Conservation (phyloP, 2,888 invertebrate genomes). For the Rhagophthalmus giganteus region DNA sequence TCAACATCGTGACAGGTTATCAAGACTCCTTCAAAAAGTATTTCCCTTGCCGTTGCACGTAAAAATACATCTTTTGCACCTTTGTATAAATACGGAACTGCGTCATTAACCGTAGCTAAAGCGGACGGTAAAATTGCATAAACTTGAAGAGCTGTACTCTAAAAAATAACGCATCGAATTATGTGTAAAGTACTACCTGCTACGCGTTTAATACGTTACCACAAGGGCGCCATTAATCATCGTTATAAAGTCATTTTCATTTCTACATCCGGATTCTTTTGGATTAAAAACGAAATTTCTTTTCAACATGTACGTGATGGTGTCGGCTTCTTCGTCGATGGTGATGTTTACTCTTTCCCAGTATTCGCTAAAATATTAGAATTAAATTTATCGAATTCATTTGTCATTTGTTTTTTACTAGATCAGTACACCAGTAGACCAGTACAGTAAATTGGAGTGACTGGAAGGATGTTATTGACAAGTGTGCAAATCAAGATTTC, state of each 20-base stretch:
- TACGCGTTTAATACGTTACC: constrained; percentile 49
- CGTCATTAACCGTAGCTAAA: constrained; percentile 42
- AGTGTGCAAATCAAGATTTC: too few relatives aligned
- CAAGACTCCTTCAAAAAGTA: constrained; percentile 63
- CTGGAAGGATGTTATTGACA: too few relatives aligned
- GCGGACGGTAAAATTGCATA: constrained; percentile 16
- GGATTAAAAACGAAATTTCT: constrained; percentile 61
- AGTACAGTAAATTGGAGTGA: too few relatives aligned
- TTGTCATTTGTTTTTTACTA: too few relatives aligned
- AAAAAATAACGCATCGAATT: too few relatives aligned
- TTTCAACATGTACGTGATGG: constrained; percentile 59
- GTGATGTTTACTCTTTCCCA: constrained; percentile 37
- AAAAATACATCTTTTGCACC: constrained; percentile 59
- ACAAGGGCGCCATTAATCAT: constrained; percentile 63
- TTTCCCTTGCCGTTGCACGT: constrained; percentile 57
- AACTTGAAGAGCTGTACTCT: constrained; percentile 42
- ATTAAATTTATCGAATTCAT: too few relatives aligned
- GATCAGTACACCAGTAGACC: too few relatives aligned
- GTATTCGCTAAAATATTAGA: constrained; percentile 40
- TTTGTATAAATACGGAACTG: constrained; percentile 59
- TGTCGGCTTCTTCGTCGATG: constrained; percentile 58
- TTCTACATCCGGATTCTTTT: constrained; percentile 55
- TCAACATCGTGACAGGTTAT: constrained; percentile 50
- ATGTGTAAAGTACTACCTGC: too few relatives aligned
- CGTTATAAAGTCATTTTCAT: constrained; percentile 59